These are phyloP conservation scores for Choristoneura fumiferana DNA, from an alignment of 1,140 invertebrate genomes.

Conservation along the genomic window DNA sequence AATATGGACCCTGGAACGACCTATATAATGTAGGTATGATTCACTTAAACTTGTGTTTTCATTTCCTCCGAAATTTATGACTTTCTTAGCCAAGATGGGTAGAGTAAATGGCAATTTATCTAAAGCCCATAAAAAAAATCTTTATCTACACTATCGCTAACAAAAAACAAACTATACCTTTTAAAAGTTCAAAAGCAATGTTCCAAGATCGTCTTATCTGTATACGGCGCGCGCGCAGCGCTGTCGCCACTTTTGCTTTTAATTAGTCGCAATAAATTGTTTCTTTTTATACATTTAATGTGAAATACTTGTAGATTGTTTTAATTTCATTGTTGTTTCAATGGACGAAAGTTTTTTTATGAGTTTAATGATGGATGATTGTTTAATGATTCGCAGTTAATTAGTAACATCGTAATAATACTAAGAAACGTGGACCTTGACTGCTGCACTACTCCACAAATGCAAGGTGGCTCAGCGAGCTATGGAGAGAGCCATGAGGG, in stretches of 20 bases:
- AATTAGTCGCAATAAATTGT: conserved; percentile 14
- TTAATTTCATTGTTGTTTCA: background rate
- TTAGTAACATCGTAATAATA: too few species aligned
- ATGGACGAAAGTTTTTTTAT: background rate
- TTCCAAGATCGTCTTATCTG: conserved; percentile 2
- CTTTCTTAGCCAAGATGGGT: background rate
- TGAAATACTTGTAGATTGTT: background rate
- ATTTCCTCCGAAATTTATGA: background rate
- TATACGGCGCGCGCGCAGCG: conserved; percentile 8
- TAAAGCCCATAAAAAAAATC: too few species aligned
- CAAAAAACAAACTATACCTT: too few species aligned
- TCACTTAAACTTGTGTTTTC: background rate
- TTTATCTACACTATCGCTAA: background rate
- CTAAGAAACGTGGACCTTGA: too few species aligned
- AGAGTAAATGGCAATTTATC: background rate
- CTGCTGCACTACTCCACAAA: too few species aligned
- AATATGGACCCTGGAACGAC: background rate
- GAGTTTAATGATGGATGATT: background rate
- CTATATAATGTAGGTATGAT: background rate
- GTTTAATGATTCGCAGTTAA: too few species aligned
- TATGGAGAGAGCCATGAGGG: too few species aligned
- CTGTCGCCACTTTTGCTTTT: background rate
- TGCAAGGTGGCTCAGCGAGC: too few species aligned
- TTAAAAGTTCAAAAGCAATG: background rate
- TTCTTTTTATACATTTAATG: background rate